Conservation (phyloP, 35 echinoderm and acorn worm species). For the Apostichopus californicus region DNA sequence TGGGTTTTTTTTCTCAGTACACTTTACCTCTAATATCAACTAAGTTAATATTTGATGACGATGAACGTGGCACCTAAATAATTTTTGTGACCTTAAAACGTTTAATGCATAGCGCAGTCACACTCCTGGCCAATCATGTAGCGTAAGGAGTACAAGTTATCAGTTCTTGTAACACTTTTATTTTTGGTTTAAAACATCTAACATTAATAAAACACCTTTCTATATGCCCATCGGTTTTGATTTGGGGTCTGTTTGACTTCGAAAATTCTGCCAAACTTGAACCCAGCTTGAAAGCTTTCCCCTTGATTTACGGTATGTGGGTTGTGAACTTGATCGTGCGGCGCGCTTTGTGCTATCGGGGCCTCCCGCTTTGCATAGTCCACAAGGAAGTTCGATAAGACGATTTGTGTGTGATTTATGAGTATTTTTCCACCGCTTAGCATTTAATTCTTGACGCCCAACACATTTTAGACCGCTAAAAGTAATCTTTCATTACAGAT, state of each 20-base stretch:
- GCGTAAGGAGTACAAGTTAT: too few species aligned
- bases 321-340: slow-evolving; percentile 43
- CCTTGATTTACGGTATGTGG: slow-evolving; percentile 23
- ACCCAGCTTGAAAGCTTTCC: slow-evolving; percentile 30
- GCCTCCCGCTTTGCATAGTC: slow-evolving; percentile 32
- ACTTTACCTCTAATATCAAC: slow-evolving; percentile 39
- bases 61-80: slow-evolving; percentile 30
- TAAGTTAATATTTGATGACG: slow-evolving; percentile 40
- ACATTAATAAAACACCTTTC: slow-evolving; percentile 41
- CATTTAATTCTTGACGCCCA: slow-evolving; percentile 35
- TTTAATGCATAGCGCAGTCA: background rate
- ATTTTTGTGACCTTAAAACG: background rate
- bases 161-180: background rate
- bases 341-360: slow-evolving; percentile 37
- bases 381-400: background rate
- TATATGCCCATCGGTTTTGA: slow-evolving; percentile 1
- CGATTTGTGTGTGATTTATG: slow-evolving; percentile 17
- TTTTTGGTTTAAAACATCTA: background rate
- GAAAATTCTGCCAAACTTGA: slow-evolving; percentile 29
- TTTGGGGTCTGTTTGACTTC: slow-evolving; percentile 44
- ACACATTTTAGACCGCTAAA: slow-evolving; percentile 36
- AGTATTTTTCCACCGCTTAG: slow-evolving; percentile 12
- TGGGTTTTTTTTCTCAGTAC: background rate
- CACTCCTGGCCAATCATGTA: background rate
- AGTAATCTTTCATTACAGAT: slow-evolving; percentile 32